Base-by-base conservation (phyloP, 2,888 invertebrate species). In the Meghimatium bilineatum region DNA sequence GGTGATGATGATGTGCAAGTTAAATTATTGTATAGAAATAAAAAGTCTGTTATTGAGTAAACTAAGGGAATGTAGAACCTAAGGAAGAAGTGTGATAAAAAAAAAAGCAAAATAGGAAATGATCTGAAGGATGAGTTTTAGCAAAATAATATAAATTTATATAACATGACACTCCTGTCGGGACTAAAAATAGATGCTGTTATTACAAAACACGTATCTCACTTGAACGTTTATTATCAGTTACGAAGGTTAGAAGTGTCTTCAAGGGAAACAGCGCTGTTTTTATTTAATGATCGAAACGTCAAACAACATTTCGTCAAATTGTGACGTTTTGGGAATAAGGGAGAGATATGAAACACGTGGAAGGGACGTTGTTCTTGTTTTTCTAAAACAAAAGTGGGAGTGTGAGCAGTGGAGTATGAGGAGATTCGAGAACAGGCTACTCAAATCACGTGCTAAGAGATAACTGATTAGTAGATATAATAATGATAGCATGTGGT, bases 251-350 rank as follows among this genome's bases (percentile, higher is more conserved):
- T 2, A 32, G 32, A 66, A 29, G 17, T 32, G 66, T 26, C 26
- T n/a, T 3, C 1, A 23, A 63, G 5, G n/a, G n/a, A 63, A 66
- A 66, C 32, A 66, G 2, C 32, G 32, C 66, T 32, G 66, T 66
- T 66, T 66, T 66, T 66, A 66, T 2, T 66, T 66, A 66, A 66
- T 32, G 72, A 72, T 72, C n/a, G 44, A 49, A 72, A 72, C 72
- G 72, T 72, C 72, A 72, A 72, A 72, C 72, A 72, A 72, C 38
- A n/a, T 72, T 72, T 44, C 72, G n/a, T 72, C 72, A 72, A 14
- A n/a, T 72, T 44, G n/a, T 44, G 44, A 44, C 72, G 72, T 49
- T 72, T 44, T 44, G 72, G 49, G 72, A 72, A 72, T 72, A n/a
- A 26, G n/a, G n/a, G 72, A 20, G 32, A 14, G 3, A 44, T 63